These are phyloP conservation scores for Acrocephalus kingi DNA, from an alignment of 2,113 vertebrate species.

Conservation along the genomic window DNA sequence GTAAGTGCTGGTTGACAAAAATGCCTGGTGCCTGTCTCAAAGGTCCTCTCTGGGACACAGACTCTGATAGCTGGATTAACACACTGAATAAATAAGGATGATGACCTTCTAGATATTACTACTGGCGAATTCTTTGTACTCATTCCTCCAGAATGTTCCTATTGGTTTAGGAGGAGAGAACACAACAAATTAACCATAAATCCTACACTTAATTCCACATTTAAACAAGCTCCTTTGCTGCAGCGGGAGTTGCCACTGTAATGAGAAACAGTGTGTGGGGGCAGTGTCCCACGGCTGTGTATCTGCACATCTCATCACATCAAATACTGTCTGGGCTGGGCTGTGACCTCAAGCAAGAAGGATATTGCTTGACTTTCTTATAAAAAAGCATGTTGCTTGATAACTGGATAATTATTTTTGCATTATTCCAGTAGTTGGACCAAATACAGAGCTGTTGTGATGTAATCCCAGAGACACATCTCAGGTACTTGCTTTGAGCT, in stretches of 20 bases:
- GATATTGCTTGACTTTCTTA: not conserved
- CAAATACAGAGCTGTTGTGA: not conserved
- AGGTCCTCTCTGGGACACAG: not conserved
- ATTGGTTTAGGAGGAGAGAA: not conserved
- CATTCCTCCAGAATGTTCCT: not conserved
- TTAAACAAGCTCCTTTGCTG: not conserved
- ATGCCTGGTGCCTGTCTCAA: not conserved
- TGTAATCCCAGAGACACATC: not conserved
- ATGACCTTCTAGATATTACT: slow-evolving; percentile 1
- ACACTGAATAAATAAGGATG: not conserved
- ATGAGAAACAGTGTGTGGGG: not conserved
- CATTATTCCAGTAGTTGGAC: not conserved
- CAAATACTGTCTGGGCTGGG: not conserved
- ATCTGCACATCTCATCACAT: not conserved
- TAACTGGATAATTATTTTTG: not conserved
- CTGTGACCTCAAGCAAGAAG: not conserved
- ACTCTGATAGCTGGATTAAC: not conserved
- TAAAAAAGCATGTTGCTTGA: not conserved
- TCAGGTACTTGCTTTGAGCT: not conserved
- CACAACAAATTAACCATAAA: not conserved
- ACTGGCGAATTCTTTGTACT: not conserved
- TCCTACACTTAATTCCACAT: not conserved
- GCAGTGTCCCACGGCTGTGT: not conserved
- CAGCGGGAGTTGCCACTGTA: not conserved
- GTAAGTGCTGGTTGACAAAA: not conserved